These are phyloP conservation scores for Orthonevra nobilis DNA, from an alignment of 2,888 invertebrate genomes.

Conservation along the genomic window DNA sequence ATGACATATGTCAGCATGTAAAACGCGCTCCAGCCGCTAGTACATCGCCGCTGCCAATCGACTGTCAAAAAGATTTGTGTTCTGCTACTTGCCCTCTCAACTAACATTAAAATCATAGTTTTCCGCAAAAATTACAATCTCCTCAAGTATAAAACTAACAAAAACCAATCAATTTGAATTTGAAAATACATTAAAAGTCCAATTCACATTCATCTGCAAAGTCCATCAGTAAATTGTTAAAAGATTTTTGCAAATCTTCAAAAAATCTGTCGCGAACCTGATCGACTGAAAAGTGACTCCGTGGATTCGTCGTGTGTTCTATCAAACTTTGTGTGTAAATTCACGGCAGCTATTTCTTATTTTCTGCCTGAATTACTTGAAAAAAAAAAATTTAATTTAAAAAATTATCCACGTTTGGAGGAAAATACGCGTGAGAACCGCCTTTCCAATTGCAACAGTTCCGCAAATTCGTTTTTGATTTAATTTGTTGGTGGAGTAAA, in stretches of 20 bases:
- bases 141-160: not conserved
- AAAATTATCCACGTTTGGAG: constrained; percentile 16
- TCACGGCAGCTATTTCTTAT: constrained; percentile 52
- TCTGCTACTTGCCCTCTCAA: constrained; percentile 66
- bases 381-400: constrained; percentile 45
- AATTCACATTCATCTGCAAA: not conserved
- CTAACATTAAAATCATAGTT: constrained; percentile 61
- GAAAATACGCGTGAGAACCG: not conserved
- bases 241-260: constrained; percentile 20
- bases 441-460: not conserved
- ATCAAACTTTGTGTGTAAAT: constrained; percentile 53
- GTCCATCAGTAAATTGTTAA: not conserved
- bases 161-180: constrained; percentile 23
- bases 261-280: constrained; percentile 46
- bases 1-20: constrained; percentile 48
- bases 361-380: constrained; percentile 33
- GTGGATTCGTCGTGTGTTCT: constrained; percentile 53
- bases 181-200: not conserved
- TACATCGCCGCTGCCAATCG: constrained; percentile 61
- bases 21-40: constrained; percentile 66
- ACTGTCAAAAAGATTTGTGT: constrained; percentile 65
- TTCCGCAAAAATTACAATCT: constrained; percentile 58
- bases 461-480: constrained; percentile 17
- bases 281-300: constrained; percentile 64
- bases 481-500: constrained; percentile 33